Evolutionary conservation across 2,113 vertebrate genomes (phyloP).

Genomic region (Sinocyclocheilus anophthalmus): DNA sequence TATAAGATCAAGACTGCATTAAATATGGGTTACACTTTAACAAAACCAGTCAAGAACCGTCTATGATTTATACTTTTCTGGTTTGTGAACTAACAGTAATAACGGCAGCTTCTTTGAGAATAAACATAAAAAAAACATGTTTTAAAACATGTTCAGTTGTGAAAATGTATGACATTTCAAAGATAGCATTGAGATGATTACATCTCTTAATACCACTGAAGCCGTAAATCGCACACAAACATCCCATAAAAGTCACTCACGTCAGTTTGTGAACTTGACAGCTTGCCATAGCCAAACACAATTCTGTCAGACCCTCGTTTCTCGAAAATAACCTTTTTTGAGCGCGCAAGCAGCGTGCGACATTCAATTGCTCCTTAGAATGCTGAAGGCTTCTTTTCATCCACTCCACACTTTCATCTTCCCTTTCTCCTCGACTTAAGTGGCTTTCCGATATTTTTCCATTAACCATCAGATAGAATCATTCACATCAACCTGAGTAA

Average conservation of each 20-base stretch:
- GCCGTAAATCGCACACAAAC: not conserved
- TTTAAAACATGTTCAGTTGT: constrained; percentile 1
- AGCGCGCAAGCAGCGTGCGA: not conserved
- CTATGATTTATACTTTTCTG: not conserved
- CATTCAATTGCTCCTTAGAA: constrained; percentile 18
- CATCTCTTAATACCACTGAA: not conserved
- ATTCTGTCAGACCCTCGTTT: constrained; percentile 24
- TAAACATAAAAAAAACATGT: not conserved
- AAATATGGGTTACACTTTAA: not conserved
- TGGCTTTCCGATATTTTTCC: constrained; percentile 23
- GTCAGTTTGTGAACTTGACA: constrained; percentile 36
- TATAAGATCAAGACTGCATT: not conserved
- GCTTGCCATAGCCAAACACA: constrained; percentile 18
- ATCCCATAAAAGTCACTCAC: not conserved
- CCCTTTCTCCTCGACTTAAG: not conserved
- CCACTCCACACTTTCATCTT: constrained; percentile 24
- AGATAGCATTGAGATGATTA: not conserved
- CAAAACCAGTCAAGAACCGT: not conserved
- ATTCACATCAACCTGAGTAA: constrained; percentile 20
- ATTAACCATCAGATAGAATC: constrained; percentile 25
- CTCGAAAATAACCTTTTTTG: not conserved
- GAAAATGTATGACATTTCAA: not conserved
- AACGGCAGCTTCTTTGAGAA: not conserved
- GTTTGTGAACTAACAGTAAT: constrained; percentile 1
- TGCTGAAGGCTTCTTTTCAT: constrained; percentile 31